Evolutionary conservation across 2,797 vertebrate genomes (phyloP).

Genomic region (Chrysolophus pictus): DNA sequence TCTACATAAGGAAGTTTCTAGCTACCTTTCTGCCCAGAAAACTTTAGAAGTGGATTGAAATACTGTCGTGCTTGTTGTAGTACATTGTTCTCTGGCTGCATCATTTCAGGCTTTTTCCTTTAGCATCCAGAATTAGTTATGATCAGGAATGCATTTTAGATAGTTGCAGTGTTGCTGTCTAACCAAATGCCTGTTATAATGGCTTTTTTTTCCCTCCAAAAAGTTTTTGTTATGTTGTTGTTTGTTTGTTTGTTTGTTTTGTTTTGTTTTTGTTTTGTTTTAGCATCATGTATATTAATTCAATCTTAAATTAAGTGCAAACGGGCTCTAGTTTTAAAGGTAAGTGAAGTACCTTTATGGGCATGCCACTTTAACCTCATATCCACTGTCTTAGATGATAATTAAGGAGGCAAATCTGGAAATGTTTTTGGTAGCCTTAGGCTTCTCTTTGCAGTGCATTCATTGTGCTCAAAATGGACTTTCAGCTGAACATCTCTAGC

Average conservation of each 20-base stretch:
- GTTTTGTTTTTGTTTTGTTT: too few species aligned
- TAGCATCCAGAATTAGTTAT: not conserved
- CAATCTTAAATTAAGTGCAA: not conserved
- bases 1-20: not conserved
- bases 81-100: not conserved
- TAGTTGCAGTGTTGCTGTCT: not conserved
- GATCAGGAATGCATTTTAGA: not conserved
- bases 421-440: not conserved
- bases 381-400: not conserved
- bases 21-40: not conserved
- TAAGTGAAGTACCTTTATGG: not conserved
- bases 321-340: not conserved
- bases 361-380: not conserved
- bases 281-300: not conserved
- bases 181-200: not conserved
- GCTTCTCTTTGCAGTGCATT: not conserved
- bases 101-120: not conserved
- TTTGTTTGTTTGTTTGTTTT: not conserved
- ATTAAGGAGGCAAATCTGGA: not conserved
- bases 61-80: not conserved
- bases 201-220: not conserved
- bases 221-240: too few species aligned
- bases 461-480: not conserved
- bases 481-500: not conserved
- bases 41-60: not conserved